A percentile compares a stretch with the other conserved stretches of the same genome.
These are phyloP conservation scores for Chydorus sphaericus DNA, from an alignment of 2,888 invertebrate species.

Conservation along the genomic window DNA sequence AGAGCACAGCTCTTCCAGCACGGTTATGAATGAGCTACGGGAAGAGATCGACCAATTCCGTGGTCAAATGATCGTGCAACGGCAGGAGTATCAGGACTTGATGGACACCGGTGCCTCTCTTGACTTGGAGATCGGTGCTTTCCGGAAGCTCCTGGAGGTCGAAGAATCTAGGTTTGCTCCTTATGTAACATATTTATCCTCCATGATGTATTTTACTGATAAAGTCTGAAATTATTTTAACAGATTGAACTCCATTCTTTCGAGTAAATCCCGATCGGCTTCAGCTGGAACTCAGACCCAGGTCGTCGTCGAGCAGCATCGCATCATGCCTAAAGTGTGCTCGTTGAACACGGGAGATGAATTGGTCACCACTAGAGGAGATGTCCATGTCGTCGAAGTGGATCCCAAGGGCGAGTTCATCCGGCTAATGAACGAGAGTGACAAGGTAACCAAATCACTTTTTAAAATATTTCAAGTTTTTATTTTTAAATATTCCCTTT, in stretches of 20 bases:
- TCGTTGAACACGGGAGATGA: slow-evolving; percentile 38
- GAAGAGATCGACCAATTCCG: slow-evolving; percentile 20
- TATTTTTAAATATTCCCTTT: background rate
- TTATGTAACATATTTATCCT: background rate
- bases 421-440: slow-evolving; percentile 71
- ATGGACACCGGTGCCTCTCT: slow-evolving; percentile 92
- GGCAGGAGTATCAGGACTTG: slow-evolving; percentile 88
- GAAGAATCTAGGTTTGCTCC: slow-evolving; percentile 51
- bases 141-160: slow-evolving; percentile 70
- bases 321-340: slow-evolving; percentile 45
- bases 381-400: slow-evolving; percentile 68
- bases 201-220: background rate
- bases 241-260: slow-evolving; percentile 10
- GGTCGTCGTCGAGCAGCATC: slow-evolving; percentile 44
- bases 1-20: slow-evolving; percentile 62
- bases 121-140: slow-evolving; percentile 79
- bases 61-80: slow-evolving; percentile 34
- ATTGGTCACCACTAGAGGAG: slow-evolving; percentile 45
- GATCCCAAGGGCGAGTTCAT: slow-evolving; percentile 79
- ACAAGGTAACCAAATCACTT: slow-evolving; percentile 44
- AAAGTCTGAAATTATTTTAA: background rate
- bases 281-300: slow-evolving; percentile 35
- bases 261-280: background rate
- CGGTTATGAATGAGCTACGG: slow-evolving; percentile 31
- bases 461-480: background rate